Conservation (phyloP, 2,888 invertebrate species). For the Cheilosia vulpina region DNA sequence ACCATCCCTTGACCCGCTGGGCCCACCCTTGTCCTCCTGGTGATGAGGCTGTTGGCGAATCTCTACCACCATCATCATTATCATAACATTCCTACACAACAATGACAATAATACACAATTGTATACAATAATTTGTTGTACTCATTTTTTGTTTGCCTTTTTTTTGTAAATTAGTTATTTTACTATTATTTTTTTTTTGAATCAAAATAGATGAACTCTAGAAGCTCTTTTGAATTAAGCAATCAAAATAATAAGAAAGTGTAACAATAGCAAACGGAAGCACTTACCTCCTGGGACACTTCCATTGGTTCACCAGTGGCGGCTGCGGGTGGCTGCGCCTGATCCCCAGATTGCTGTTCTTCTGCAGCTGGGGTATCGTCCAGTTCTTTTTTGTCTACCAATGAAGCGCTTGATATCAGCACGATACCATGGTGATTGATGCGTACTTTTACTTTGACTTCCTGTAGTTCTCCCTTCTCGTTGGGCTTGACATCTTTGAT, state of each 20-base stretch:
- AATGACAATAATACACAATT: constrained; percentile 73
- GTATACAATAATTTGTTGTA: constrained; percentile 61
- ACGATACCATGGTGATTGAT: constrained; percentile 97
- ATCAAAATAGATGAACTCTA: constrained; percentile 75
- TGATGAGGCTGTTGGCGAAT: constrained; percentile 83
- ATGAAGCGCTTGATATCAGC: constrained; percentile 92
- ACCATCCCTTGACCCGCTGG: constrained; percentile 89
- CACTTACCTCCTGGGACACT: constrained; percentile 85
- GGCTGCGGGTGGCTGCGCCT: constrained; percentile 76
- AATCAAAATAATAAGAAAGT: constrained; percentile 59
- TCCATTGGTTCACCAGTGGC: constrained; percentile 84
- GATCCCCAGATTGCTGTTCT: constrained; percentile 74
- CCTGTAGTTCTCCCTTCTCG: constrained; percentile 95
- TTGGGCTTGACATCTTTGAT: constrained; percentile 94
- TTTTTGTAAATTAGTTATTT: constrained; percentile 47
- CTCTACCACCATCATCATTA: constrained; percentile 82
- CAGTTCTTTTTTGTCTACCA: constrained; percentile 89
- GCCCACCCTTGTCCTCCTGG: constrained; percentile 87
- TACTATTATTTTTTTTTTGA: constrained; percentile 39
- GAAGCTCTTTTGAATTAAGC: constrained; percentile 76
- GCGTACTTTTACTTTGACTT: constrained; percentile 97
- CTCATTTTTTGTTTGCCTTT: constrained; percentile 56
- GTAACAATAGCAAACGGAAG: constrained; percentile 48
- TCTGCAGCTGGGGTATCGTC: constrained; percentile 80
- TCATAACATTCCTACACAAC: constrained; percentile 83